Evolutionary conservation across 1,140 invertebrate species (phyloP).

Genomic region (Pogonomyrmex californicus): DNA sequence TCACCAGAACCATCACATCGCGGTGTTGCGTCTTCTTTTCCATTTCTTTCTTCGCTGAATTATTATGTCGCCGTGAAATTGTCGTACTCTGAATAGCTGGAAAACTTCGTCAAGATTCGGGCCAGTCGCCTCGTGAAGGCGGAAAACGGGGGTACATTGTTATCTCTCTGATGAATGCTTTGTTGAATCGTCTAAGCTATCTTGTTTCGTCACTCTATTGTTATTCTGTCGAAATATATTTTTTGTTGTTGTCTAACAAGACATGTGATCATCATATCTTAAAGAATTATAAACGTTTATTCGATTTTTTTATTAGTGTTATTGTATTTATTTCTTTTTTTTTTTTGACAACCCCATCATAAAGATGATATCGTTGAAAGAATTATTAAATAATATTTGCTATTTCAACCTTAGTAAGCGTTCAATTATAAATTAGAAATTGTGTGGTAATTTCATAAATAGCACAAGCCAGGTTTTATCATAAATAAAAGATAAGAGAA

Average conservation of each 20-base stretch:
- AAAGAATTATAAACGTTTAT: not conserved
- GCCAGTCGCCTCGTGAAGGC: not conserved
- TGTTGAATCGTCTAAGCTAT: constrained; percentile 10
- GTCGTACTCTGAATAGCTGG: constrained; percentile 38
- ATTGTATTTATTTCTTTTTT: not conserved
- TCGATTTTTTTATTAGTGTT: not conserved
- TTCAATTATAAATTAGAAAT: not conserved
- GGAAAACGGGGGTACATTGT: not conserved
- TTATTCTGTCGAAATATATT: not conserved
- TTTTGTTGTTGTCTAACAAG: not conserved
- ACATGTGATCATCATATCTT: not conserved
- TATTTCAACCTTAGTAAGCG: not conserved
- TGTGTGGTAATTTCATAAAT: not conserved
- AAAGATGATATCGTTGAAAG: not conserved
- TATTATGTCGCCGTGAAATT: constrained; percentile 20
- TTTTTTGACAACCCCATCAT: not conserved
- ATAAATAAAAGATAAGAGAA: not conserved
- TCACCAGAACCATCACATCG: constrained; percentile 19
- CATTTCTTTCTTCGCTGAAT: constrained; percentile 48
- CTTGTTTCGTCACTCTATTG: not conserved
- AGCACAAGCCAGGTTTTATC: not conserved
- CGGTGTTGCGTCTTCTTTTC: constrained; percentile 66
- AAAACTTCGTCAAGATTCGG: constrained; percentile 13
- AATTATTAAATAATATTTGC: constrained; percentile 12
- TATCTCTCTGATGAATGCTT: not conserved